Conservation (phyloP, 2,888 invertebrate genomes). For the Microctonus aethiopoides region DNA sequence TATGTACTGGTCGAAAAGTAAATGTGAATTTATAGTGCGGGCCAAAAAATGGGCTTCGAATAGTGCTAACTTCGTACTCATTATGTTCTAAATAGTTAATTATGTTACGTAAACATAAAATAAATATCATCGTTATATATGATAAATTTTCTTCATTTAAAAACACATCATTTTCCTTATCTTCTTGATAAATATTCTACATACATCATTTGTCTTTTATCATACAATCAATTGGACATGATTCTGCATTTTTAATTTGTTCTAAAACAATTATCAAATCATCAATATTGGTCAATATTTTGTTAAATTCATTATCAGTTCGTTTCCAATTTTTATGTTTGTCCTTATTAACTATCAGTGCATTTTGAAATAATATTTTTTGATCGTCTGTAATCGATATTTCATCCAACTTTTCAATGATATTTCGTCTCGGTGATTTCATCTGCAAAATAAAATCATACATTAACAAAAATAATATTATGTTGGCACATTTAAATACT, state of each 20-base stretch:
- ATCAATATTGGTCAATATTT: constrained; percentile 46
- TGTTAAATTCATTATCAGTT: not conserved
- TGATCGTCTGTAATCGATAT: constrained; percentile 40
- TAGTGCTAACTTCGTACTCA: not conserved
- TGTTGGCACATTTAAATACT: not conserved
- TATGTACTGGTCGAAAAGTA: not conserved
- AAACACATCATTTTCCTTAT: not conserved
- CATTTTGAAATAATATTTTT: constrained; percentile 27
- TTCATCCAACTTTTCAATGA: constrained; percentile 28
- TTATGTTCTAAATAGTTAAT: not conserved
- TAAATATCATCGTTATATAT: constrained; percentile 1
- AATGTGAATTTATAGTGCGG: not conserved
- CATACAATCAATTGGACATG: constrained; percentile 42
- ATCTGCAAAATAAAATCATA: constrained; percentile 42
- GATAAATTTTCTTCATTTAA: not conserved
- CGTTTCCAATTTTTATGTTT: constrained; percentile 25
- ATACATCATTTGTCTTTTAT: not conserved
- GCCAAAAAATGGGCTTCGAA: not conserved
- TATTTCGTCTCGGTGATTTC: constrained; percentile 29
- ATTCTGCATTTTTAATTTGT: constrained; percentile 49
- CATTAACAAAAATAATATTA: not conserved
- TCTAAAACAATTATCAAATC: constrained; percentile 48
- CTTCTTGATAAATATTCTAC: not conserved
- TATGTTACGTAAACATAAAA: not conserved
- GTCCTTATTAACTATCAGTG: constrained; percentile 9